Percentiles rank a stretch among this genome's conserved stretches.
Conservation (phyloP, 2,797 vertebrate species). For the Danio albolineatus region DNA sequence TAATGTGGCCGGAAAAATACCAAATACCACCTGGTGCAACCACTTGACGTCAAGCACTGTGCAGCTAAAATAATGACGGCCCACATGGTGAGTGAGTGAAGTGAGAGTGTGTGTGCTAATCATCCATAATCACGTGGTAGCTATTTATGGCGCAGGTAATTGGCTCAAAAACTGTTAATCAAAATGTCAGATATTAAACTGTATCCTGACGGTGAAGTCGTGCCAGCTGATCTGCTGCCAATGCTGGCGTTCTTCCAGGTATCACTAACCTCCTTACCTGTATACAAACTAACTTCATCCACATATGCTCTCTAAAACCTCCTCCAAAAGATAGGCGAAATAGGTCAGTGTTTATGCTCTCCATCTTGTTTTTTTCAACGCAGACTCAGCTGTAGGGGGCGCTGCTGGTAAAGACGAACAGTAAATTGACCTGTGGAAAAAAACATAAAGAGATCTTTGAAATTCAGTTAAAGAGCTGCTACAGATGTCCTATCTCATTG, state of each 20-base stretch:
- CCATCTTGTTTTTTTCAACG: not conserved
- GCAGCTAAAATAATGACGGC: too few relatives aligned
- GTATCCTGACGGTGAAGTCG: not conserved
- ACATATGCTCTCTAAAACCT: not conserved
- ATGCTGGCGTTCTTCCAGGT: not conserved
- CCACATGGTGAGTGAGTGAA: too few relatives aligned
- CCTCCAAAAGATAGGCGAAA: not conserved
- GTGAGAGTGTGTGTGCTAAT: too few relatives aligned
- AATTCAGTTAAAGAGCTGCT: constrained; percentile 11
- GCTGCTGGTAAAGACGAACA: constrained; percentile 56
- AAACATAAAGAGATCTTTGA: constrained; percentile 16
- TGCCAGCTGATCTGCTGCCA: not conserved
- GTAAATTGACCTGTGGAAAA: constrained; percentile 9
- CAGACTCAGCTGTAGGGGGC: constrained; percentile 67
- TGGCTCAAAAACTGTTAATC: not conserved
- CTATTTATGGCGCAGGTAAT: not conserved
- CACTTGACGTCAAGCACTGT: too few relatives aligned
- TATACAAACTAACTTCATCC: not conserved
- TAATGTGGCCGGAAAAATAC: too few relatives aligned
- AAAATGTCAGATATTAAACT: too few relatives aligned
- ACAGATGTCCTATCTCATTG: constrained; percentile 28
- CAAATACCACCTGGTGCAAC: too few relatives aligned
- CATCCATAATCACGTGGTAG: not conserved
- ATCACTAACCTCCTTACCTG: not conserved
- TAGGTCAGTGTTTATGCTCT: not conserved